Conservation (phyloP, 2,113 vertebrate species). For the Castor canadensis region DNA sequence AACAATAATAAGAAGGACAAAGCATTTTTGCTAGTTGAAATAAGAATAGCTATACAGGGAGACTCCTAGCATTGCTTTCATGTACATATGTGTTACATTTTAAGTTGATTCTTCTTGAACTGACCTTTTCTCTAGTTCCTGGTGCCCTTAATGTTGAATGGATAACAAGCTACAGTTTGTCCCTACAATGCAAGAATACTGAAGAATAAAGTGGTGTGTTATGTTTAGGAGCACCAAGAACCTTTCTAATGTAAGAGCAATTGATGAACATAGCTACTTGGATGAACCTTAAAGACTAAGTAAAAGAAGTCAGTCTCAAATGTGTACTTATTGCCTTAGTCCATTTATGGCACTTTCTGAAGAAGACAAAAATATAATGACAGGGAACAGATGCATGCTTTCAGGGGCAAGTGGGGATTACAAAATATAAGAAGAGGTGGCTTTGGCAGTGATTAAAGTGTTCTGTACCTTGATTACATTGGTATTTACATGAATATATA, state of each 20-base stretch:
- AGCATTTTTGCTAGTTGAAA: too few relatives aligned
- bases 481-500: neutral
- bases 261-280: neutral
- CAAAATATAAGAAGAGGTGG: neutral
- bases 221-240: neutral
- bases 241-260: neutral
- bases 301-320: neutral
- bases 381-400: neutral
- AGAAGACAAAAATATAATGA: neutral
- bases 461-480: neutral
- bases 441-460: neutral
- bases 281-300: neutral
- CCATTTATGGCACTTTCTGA: neutral
- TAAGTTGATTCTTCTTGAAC: too few relatives aligned
- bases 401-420: neutral
- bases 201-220: neutral
- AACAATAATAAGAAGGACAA: too few relatives aligned
- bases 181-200: neutral
- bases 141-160: neutral
- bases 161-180: neutral
- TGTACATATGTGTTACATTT: too few relatives aligned
- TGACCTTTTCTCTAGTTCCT: too few relatives aligned
- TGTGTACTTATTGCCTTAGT: neutral
- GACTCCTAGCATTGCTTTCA: too few relatives aligned
- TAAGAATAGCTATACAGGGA: too few relatives aligned